Evolutionary conservation across 37 sponge, comb jelly and placozoan genomes (phyloP), one percentile per base, ranked within the genome.

Genomic region (Hormiphora californensis): DNA sequence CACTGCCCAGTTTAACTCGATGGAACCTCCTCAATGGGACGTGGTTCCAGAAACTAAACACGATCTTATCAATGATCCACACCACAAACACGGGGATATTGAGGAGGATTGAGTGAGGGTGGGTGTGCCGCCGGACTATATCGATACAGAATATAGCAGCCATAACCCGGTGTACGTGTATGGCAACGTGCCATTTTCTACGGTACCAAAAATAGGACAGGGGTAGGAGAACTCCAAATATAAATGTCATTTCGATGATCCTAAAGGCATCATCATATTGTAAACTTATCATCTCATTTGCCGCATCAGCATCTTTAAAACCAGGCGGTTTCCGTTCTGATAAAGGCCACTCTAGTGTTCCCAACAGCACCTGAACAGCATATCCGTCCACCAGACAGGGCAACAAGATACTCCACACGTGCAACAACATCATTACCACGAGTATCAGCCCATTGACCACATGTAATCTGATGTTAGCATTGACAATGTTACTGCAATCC

Each of bases 401-500:
- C 7, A 73, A 46, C 22, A 73, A 30, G 43, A 73, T 73, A 28
- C 81, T 73, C 81, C 81, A 73, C 9, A 73, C 81, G 46, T 73
- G 81, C 1, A 73, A 23, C 28, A 73, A 17, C 7, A 73, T n/a
- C 1, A 73, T 43, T 23, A 40, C 44, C 1, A 23, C 40, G 46
- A 73, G 43, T 0, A 40, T 22, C 1, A 73, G 46, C 9, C 81
- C 81, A 46, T 73, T 73, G 30, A 43, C 40, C 3, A 73, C 43
- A 46, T 73, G 81, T 25, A 73, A 28, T 2, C 81, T 21, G 44
- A 73, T 21, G 46, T 73, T 73, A 8, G 81, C 81, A 22, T 41
- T 3, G n/a, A 73, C 81, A 19, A 73, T 73, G 41, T 73, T 73
- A 3, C 81, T 73, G 81, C 81, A 73, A 28, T 73, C 44, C n/a